Base-by-base conservation (phyloP, 2,797 vertebrate genomes). In the Gadopsis bispinosus region DNA sequence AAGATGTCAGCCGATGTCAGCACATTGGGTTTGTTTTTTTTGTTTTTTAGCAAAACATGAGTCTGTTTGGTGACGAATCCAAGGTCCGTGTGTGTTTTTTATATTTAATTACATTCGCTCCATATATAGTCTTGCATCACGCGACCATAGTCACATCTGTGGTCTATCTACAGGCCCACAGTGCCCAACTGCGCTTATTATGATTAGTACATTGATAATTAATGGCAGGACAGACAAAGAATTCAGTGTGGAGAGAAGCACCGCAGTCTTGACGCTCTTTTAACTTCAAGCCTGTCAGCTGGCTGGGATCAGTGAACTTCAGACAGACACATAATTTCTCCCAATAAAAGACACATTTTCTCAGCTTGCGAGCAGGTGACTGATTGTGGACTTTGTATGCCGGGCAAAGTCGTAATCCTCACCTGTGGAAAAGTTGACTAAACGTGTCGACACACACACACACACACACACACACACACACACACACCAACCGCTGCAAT, bases 331-430 rank as follows among this genome's bases (percentile, higher is more conserved):
- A n/a, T 17, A 31, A 2, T 8, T n/a, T 6, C n/a, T 29, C 9
- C 13, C n/a, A 14, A 20, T 80, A 20, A 61, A 69, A 65, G 6
- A 11, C 35, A 37, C 0, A 29, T 51, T 11, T 71, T 50, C 29
- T 58, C 12, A 26, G 22, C 20, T 56, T 61, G 12, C 3, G 0
- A 20, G 3, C 29, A 50, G 62, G 50, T 65, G 60, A 79, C 43
- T 33, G 5, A 66, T n/a, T 31, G 54, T 74, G 69, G 73, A 76
- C 75, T 79, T 78, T 75, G 69, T 11, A 59, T 55, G 35, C 14
- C 5, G 19, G 37, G 8, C 7, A 37, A 51, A 19, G 55, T 48
- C 47, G 29, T 33, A 16, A 12, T 14, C 29, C 26, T 70, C 31
- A 63, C 58, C 58, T 66, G 54, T 50, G 55, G 68, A 71, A 63